Conservation (phyloP, 2,797 vertebrate species). For the Tiaroga cobitis region DNA sequence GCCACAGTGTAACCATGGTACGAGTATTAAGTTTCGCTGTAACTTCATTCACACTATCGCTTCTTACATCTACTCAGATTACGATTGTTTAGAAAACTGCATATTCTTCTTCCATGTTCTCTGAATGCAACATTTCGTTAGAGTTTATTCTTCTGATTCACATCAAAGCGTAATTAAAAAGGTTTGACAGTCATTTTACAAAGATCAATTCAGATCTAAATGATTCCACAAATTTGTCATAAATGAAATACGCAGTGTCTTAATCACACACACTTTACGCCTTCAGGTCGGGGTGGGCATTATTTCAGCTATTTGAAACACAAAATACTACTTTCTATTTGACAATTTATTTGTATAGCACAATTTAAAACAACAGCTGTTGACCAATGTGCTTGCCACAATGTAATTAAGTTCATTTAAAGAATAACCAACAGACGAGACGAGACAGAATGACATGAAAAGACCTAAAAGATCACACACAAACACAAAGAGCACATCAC, state of each 20-base stretch:
- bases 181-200: background rate
- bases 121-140: background rate
- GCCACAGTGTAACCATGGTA: no score
- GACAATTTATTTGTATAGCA: no score
- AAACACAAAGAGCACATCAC: no score
- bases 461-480: no score
- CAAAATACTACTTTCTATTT: background rate
- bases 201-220: background rate
- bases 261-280: background rate
- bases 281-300: background rate
- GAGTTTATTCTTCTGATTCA: background rate
- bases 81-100: background rate
- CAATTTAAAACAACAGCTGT: no score
- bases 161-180: background rate
- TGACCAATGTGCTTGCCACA: no score
- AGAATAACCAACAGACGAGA: no score
- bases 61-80: background rate
- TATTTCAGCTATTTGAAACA: background rate
- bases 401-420: no score
- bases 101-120: background rate
- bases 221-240: background rate
- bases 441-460: no score
- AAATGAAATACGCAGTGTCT: background rate
- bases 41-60: no score
- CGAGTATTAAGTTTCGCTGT: no score